Evolutionary conservation across 2,888 invertebrate genomes (phyloP).

Genomic region (Tortrix viridana): DNA sequence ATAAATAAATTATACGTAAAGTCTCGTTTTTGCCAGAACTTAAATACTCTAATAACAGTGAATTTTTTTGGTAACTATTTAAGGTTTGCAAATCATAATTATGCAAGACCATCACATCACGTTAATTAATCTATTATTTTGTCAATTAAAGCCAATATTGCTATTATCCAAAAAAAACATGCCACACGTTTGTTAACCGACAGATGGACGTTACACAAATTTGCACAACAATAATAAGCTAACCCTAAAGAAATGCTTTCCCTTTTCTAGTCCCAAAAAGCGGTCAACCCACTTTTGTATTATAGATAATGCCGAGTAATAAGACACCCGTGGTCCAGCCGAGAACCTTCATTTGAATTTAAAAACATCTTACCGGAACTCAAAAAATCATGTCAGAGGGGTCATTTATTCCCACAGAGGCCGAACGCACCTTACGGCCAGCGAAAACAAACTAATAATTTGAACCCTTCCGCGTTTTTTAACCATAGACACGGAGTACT

Average conservation of each 20-base stretch:
- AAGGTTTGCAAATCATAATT: too few relatives aligned
- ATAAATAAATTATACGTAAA: too few relatives aligned
- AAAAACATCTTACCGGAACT: slow-evolving; percentile 74
- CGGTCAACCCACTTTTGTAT: slow-evolving; percentile 1
- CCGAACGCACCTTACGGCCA: slow-evolving; percentile 66
- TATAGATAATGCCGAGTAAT: slow-evolving; percentile 46
- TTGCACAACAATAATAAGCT: neutral
- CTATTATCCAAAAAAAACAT: too few relatives aligned
- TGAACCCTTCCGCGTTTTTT: slow-evolving; percentile 82
- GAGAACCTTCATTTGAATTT: slow-evolving; percentile 58
- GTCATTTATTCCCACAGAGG: slow-evolving; percentile 78
- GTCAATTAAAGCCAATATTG: too few relatives aligned
- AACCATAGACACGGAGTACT: slow-evolving; percentile 55
- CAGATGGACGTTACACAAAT: too few relatives aligned
- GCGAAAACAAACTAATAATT: slow-evolving; percentile 77
- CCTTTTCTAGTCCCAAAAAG: slow-evolving; percentile 3
- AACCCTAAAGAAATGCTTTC: neutral
- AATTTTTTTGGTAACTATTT: too few relatives aligned
- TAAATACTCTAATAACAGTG: too few relatives aligned
- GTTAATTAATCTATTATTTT: too few relatives aligned
- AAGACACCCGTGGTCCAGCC: slow-evolving; percentile 65
- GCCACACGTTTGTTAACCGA: too few relatives aligned
- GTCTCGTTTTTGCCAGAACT: too few relatives aligned
- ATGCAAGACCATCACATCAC: too few relatives aligned
- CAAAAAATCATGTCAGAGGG: slow-evolving; percentile 62